Percentiles rank a stretch among this genome's conserved stretches.
These are phyloP conservation scores for Serinus canaria DNA, from an alignment of 2,113 vertebrate genomes.

Conservation along the genomic window DNA sequence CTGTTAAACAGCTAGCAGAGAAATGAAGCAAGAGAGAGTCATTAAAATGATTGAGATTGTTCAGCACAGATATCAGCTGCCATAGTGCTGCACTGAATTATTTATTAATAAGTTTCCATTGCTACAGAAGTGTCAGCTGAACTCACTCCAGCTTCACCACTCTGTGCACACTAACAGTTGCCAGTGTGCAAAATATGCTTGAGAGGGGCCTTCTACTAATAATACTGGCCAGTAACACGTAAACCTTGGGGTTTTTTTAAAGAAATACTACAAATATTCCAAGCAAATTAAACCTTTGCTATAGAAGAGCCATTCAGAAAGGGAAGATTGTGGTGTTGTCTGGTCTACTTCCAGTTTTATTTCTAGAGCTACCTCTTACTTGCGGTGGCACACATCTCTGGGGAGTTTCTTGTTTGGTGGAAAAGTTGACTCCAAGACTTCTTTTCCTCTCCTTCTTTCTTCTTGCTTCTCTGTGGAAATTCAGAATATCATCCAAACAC, in stretches of 20 bases:
- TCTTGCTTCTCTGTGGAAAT: neutral
- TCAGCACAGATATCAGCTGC: neutral
- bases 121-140: neutral
- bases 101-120: slow-evolving; percentile 22
- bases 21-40: neutral
- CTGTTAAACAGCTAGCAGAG: neutral
- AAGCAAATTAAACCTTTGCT: neutral
- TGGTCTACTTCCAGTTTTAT: neutral
- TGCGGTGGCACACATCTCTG: neutral
- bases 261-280: neutral
- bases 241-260: neutral
- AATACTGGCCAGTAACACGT: neutral
- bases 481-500: neutral
- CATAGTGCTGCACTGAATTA: neutral
- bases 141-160: neutral
- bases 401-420: neutral
- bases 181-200: neutral
- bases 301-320: neutral
- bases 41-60: neutral
- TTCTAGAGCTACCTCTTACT: neutral
- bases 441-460: neutral
- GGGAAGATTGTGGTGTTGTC: neutral
- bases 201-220: neutral
- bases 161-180: neutral
- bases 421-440: neutral